Percentiles rank a stretch among this genome's conserved stretches.
Conservation (phyloP, 1,140 invertebrate species). For the Subanguina moxae region DNA sequence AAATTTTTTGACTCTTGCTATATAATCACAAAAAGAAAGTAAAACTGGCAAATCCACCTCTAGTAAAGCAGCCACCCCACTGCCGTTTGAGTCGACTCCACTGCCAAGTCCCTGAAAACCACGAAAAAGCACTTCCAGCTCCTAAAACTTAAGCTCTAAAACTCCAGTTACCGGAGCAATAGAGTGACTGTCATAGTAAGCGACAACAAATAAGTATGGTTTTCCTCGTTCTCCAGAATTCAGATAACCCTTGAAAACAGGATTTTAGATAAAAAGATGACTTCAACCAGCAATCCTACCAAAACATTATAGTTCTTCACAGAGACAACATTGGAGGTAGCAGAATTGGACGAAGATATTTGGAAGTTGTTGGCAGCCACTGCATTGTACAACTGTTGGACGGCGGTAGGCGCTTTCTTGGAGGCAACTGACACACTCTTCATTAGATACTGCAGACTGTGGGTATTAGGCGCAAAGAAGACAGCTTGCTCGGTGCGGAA, state of each 20-base stretch:
- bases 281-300: constrained; percentile 23
- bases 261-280: constrained; percentile 14
- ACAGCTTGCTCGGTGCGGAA: constrained; percentile 77
- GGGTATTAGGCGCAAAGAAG: constrained; percentile 70
- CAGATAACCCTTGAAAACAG: constrained; percentile 74
- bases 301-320: constrained; percentile 41
- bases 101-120: constrained; percentile 70
- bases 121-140: not conserved
- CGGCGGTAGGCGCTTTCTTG: constrained; percentile 32
- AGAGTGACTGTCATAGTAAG: constrained; percentile 86
- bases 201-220: constrained; percentile 67
- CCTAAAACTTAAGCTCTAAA: no score
- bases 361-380: constrained; percentile 45
- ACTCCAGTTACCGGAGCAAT: constrained; percentile 76
- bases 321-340: constrained; percentile 12
- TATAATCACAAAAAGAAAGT: no score
- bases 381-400: constrained; percentile 42
- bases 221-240: constrained; percentile 67
- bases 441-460: constrained; percentile 20
- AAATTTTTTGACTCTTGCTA: no score
- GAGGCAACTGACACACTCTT: constrained; percentile 20
- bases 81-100: constrained; percentile 87
- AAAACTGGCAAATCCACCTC: constrained; percentile 65
- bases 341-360: constrained; percentile 18
- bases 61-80: constrained; percentile 80